Evolutionary conservation across 37 sponge, comb jelly and placozoan species (phyloP), one percentile per base, ranked within the genome.

Genomic region (Eunapius fragilis): DNA sequence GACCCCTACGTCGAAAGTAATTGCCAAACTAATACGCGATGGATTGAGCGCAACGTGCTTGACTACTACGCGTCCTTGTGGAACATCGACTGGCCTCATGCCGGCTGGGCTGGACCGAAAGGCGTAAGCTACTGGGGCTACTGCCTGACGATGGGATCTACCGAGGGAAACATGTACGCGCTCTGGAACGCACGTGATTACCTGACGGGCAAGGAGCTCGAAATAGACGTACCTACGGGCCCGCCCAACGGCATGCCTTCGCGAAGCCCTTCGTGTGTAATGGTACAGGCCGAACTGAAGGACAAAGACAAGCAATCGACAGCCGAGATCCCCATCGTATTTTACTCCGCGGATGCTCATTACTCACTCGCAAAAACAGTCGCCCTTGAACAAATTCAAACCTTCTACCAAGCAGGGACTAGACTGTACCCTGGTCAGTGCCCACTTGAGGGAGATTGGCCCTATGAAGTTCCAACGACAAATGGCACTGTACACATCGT

Each of bases 1-100:
- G 76, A 84, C 35, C 84, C 84, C 25, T 84, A 75, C 31, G n/a
- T 7, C 1, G 49, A 37, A 24, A 34, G 76, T 24, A 1, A 3
- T 34, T 11, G 31, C 3, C 25, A 19, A 36, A 27, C 78, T 0
- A 45, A 77, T 48, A 35, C 78, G 28, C 67, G 69, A 27, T 85
- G 86, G 79, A 68, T 78, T 47, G 79, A 85, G 48, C 69, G 84
- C 19, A 84, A 74, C 58, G 84, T 84, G 2, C 75, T 84, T 9
- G 84, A 84, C 67, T 84, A 84, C 84, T 74, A 49, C 45, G 84
- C 84, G 5, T 84, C 84, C 7, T 68, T 84, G 58, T 84, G 84
- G 84, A n/a, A 84, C 31, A 76, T 76, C 11, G 48, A 67, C 27
- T 84, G 84, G 84, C 84, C 84, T 11, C 84, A 84, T n/a, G n/a